Evolutionary conservation across 2,888 invertebrate species (phyloP).

Genomic region (Phengaris alcon): DNA sequence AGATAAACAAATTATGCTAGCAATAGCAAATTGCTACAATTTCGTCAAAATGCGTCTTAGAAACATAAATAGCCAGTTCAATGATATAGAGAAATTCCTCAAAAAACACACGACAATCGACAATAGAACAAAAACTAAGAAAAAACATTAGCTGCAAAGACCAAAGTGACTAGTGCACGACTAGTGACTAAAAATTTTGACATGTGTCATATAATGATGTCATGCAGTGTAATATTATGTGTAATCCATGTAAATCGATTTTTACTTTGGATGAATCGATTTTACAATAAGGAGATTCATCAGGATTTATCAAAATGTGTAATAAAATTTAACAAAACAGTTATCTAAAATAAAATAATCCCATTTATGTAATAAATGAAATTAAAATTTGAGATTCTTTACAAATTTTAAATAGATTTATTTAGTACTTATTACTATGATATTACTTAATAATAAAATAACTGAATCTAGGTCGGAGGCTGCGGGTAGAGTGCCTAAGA

Average conservation of each 20-base stretch:
- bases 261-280: neutral
- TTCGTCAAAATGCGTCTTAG: constrained; percentile 23
- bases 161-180: neutral
- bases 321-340: too few species aligned
- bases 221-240: neutral
- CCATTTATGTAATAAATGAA: too few species aligned
- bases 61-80: constrained; percentile 27
- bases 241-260: neutral
- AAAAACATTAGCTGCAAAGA: constrained; percentile 18
- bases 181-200: constrained; percentile 5
- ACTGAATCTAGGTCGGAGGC: too few species aligned
- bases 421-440: too few species aligned
- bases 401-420: too few species aligned
- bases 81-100: constrained; percentile 7
- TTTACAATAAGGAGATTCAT: neutral
- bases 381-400: too few species aligned
- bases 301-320: too few species aligned
- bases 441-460: too few species aligned
- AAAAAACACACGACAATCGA: constrained; percentile 25
- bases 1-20: constrained; percentile 7
- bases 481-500: too few species aligned
- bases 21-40: constrained; percentile 16
- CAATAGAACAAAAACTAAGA: constrained; percentile 19
- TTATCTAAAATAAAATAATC: too few species aligned
- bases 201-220: constrained; percentile 23